Conservation (phyloP, 2,113 vertebrate species). For the Lepus americanus region DNA sequence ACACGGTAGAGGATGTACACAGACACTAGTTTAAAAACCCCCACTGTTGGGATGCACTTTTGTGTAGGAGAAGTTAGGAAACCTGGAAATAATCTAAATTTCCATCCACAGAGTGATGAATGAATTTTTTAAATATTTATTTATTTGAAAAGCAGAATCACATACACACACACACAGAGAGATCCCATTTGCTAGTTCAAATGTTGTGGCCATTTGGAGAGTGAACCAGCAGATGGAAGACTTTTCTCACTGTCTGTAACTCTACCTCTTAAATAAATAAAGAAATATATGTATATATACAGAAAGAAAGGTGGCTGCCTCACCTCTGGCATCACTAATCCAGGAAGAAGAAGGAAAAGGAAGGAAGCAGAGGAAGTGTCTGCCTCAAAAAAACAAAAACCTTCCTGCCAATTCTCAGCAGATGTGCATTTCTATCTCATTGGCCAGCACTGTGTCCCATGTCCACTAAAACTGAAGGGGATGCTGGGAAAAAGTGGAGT, state of each 20-base stretch:
- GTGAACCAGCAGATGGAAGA: no score
- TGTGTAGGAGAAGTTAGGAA: no score
- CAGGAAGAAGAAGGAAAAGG: not conserved
- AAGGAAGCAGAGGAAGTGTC: not conserved
- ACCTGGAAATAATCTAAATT: no score
- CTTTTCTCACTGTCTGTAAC: no score
- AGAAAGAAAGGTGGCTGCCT: not conserved
- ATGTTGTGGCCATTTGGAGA: no score
- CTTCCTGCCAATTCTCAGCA: conserved; percentile 4
- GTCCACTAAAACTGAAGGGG: not conserved
- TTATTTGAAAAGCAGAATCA: not conserved
- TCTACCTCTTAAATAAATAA: no score
- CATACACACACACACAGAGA: not conserved
- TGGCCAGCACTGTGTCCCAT: not conserved
- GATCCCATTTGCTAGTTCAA: no score
- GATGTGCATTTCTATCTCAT: not conserved
- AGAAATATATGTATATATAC: no score
- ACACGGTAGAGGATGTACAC: not conserved
- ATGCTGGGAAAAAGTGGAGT: not conserved
- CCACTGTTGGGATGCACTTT: not conserved
- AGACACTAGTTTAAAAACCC: not conserved
- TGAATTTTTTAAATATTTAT: not conserved
- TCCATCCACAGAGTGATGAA: not conserved
- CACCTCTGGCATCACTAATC: not conserved
- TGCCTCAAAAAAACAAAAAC: not conserved